Evolutionary conservation across 2,888 invertebrate species (phyloP).

Genomic region (Euproctis similis): DNA sequence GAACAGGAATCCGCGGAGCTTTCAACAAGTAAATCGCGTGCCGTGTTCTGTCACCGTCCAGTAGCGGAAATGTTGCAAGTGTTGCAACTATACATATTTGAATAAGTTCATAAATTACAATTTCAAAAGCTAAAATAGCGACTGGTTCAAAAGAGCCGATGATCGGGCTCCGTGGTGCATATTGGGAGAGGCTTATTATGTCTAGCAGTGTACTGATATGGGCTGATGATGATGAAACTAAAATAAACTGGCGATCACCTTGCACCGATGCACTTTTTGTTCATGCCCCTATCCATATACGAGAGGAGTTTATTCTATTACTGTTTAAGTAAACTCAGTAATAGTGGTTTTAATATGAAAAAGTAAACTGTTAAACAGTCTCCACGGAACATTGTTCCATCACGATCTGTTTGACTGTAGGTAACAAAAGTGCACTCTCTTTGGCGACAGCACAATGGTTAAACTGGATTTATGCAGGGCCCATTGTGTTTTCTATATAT

Average conservation of each 20-base stretch:
- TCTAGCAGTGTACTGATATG: too few relatives aligned
- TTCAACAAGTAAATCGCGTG: constrained; percentile 26
- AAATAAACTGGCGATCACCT: constrained; percentile 21
- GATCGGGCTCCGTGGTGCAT: too few relatives aligned
- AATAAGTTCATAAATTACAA: too few relatives aligned
- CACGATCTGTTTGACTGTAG: constrained; percentile 24
- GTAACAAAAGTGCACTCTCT: constrained; percentile 45
- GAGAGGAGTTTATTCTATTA: constrained; percentile 14
- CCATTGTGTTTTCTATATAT: constrained; percentile 31
- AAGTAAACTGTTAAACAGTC: constrained; percentile 15
- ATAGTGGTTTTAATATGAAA: constrained; percentile 9
- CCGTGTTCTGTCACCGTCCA: constrained; percentile 31
- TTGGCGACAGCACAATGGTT: constrained; percentile 61
- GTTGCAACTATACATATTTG: too few relatives aligned
- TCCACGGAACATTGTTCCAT: constrained; percentile 34
- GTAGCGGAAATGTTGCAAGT: constrained; percentile 29
- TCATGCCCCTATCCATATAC: constrained; percentile 13
- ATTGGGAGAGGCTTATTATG: too few relatives aligned
- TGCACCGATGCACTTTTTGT: constrained; percentile 9
- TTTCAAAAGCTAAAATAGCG: too few relatives aligned
- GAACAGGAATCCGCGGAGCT: constrained; percentile 36
- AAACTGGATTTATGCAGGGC: constrained; percentile 54
- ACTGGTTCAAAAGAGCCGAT: too few relatives aligned
- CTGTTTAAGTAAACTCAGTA: constrained; percentile 12
- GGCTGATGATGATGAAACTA: too few relatives aligned